Evolutionary conservation across 2,888 invertebrate species (phyloP).

Genomic region (Rhabditoides inermis): DNA sequence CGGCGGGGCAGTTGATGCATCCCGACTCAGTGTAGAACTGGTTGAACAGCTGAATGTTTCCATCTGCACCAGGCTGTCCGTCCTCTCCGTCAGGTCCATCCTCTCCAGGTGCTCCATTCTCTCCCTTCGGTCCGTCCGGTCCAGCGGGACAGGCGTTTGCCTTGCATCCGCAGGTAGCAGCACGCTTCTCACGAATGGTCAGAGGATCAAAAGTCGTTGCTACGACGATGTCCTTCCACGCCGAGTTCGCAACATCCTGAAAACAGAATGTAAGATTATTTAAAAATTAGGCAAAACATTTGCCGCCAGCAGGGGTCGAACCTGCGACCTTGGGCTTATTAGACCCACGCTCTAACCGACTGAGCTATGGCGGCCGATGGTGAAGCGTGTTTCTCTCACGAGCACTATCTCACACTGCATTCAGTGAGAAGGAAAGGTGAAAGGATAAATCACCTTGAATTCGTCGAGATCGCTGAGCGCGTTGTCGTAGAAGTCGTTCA

Average conservation of each 20-base stretch:
- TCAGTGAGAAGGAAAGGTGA: no score
- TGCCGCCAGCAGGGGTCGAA: no score
- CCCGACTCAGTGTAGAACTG: no score
- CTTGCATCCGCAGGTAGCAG: neutral
- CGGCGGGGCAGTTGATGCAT: constrained; percentile 4
- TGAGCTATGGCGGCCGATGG: no score
- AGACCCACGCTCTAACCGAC: no score
- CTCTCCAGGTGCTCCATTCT: neutral
- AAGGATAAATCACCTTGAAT: constrained; percentile 1
- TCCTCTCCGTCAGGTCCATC: neutral
- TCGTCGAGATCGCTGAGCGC: constrained; percentile 1
- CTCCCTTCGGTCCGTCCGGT: neutral
- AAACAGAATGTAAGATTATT: no score
- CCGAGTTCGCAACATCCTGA: constrained; percentile 4
- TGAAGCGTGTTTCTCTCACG: no score
- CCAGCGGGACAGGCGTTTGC: constrained; percentile 1
- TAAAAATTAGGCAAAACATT: no score
- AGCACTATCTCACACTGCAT: no score
- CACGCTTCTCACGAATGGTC: neutral
- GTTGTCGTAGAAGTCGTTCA: neutral
- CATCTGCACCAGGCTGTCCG: neutral
- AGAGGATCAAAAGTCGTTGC: neutral
- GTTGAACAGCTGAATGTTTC: no score
- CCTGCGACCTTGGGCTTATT: no score
- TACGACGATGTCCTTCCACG: constrained; percentile 2